Base-by-base conservation (phyloP, 2,797 vertebrate genomes). In the Presbytis comata region DNA sequence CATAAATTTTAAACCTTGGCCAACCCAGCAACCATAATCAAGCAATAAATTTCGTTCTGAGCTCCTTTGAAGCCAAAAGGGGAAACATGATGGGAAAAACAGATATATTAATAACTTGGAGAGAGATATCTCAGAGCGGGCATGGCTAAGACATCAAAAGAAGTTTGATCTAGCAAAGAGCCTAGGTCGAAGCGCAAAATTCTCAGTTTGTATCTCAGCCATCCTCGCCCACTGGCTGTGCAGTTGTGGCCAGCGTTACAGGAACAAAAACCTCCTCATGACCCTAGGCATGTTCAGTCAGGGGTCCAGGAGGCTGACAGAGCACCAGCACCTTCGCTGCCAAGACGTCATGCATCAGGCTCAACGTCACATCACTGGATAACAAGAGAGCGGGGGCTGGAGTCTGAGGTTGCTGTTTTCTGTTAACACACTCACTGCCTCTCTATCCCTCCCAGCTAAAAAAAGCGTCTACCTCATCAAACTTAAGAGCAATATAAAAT, bases 41-140 rank as follows among this genome's bases (percentile, higher is more conserved):
- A 92, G 90, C 79, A 89, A 89, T 96, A 97, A 97, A 97, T 97
- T 96, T 78, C 96, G 82, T 81, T 91, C 87, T 67, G 30, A 61
- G 75, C n/a, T 50, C 78, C 96, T 97, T 24, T 97, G 92, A 98
- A 97, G 95, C 84, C 93, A 88, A 96, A 96, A 96, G 96, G 57
- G 59, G 87, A 97, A 97, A 95, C 87, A 93, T 36, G 87, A 96
- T 94, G 74, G 50, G 87, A 92, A 97, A 74, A 17, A 14, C 80
- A 94, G 95, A 96, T 81, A 89, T 3, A 80, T 19, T 19, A 94
- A 90, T 46, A 81, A 59, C 16, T 64, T 33, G 8, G 10, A 11
- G 70, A 95, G n/a, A 78, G 39, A 30, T 17, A 59, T 8, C 78
- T 91, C 82, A 16, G 57, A 89, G 41, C 8, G 57, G 33, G 30